Percentiles rank a stretch among this genome's conserved stretches.
Conservation (phyloP, 2,113 vertebrate species). For the Ariopsis seemanni region DNA sequence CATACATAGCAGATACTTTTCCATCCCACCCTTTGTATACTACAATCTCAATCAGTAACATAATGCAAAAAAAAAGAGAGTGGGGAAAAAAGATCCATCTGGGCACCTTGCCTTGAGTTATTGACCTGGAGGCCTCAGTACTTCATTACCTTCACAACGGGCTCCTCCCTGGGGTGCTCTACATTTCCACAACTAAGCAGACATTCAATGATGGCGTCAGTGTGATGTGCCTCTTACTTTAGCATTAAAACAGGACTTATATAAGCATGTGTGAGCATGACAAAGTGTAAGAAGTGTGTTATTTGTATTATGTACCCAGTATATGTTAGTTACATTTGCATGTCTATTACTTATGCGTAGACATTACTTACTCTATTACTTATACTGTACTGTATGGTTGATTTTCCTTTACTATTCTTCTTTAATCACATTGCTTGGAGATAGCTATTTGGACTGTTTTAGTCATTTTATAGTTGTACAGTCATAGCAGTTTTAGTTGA, state of each 20-base stretch:
- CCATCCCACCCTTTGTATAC: constrained; percentile 61
- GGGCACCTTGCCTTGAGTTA: constrained; percentile 59
- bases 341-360: background rate
- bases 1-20: background rate
- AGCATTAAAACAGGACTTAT: background rate
- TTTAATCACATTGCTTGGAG: background rate
- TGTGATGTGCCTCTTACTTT: constrained; percentile 4
- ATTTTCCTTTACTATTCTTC: background rate
- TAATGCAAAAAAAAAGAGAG: background rate
- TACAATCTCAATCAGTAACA: constrained; percentile 50
- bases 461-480: background rate
- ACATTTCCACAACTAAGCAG: constrained; percentile 69
- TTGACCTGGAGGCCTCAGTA: constrained; percentile 63
- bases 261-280: background rate
- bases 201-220: constrained; percentile 66
- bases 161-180: constrained; percentile 59
- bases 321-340: background rate
- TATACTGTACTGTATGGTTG: background rate
- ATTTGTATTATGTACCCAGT: background rate
- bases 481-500: background rate
- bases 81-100: constrained; percentile 23
- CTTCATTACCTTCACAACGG: constrained; percentile 66
- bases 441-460: background rate
- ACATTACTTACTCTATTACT: too few relatives aligned
- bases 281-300: background rate